These are phyloP conservation scores for Phocoena sinus DNA, from an alignment of 2,113 vertebrate genomes.

Conservation along the genomic window DNA sequence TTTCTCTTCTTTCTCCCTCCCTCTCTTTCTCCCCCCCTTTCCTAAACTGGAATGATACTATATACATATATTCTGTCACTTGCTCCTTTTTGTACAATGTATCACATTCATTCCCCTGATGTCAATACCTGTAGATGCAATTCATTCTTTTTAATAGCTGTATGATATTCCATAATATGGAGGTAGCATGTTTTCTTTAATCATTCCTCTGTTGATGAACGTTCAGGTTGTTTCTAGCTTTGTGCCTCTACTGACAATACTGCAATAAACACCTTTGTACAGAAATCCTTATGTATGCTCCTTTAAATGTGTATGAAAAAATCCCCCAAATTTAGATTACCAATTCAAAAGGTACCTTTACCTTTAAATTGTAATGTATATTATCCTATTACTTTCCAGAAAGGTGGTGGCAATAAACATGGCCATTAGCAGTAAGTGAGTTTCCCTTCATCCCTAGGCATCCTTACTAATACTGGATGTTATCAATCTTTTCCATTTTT, in stretches of 20 bases:
- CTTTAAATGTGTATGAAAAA: constrained; percentile 13
- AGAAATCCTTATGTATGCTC: background rate
- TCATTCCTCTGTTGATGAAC: background rate
- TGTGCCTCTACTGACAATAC: background rate
- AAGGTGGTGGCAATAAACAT: background rate
- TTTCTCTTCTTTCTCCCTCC: background rate
- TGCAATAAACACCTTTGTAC: background rate
- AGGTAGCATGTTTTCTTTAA: background rate
- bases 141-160: background rate
- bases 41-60: background rate
- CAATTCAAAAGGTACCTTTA: background rate
- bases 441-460: background rate
- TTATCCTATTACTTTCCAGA: background rate
- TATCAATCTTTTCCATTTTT: background rate
- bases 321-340: background rate
- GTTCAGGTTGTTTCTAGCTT: background rate
- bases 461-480: background rate
- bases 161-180: background rate
- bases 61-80: background rate
- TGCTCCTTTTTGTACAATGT: background rate
- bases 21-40: background rate
- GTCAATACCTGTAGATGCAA: background rate
- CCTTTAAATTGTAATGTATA: background rate
- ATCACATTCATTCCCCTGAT: background rate
- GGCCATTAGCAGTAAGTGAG: background rate